Evolutionary conservation across 1,140 invertebrate genomes (phyloP).

Genomic region (Drosophila rufa): DNA sequence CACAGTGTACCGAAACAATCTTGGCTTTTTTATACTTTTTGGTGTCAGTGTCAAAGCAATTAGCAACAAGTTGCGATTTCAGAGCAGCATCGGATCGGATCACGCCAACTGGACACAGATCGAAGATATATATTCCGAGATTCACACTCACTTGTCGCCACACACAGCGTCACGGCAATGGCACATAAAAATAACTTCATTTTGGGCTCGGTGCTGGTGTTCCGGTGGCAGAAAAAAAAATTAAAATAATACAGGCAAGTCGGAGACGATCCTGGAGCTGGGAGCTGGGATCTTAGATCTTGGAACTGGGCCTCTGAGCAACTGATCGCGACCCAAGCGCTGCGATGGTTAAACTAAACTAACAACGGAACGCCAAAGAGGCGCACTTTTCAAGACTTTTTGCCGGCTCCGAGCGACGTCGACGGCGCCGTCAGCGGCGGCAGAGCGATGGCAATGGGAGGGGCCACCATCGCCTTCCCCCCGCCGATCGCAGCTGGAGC

Average conservation of each 20-base stretch:
- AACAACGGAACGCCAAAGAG: constrained; percentile 71
- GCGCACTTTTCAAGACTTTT: constrained; percentile 85
- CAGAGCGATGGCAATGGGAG: constrained; percentile 39
- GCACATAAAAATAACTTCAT: constrained; percentile 82
- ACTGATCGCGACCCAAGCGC: constrained; percentile 73
- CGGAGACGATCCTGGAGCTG: constrained; percentile 21
- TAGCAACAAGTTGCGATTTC: constrained; percentile 62
- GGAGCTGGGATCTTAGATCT: constrained; percentile 12
- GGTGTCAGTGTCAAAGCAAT: constrained; percentile 71
- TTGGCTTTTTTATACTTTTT: constrained; percentile 15
- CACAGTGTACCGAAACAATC: constrained; percentile 1
- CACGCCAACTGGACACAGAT: constrained; percentile 6
- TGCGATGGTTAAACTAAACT: constrained; percentile 84
- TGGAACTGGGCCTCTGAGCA: constrained; percentile 22
- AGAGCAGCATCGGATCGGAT: constrained; percentile 3
- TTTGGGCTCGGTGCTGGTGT: constrained; percentile 37
- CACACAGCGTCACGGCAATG: constrained; percentile 74
- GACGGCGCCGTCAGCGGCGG: constrained; percentile 34
- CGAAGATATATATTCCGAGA: constrained; percentile 24
- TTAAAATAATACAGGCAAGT: constrained; percentile 5
- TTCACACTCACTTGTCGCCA: constrained; percentile 81
- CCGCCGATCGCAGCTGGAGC: constrained; percentile 87
- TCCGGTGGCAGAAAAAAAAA: constrained; percentile 9
- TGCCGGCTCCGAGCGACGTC: constrained; percentile 57
- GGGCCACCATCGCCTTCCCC: constrained; percentile 19